Base-by-base conservation (phyloP, 2,888 invertebrate genomes). In the Diabrotica balteata region DNA sequence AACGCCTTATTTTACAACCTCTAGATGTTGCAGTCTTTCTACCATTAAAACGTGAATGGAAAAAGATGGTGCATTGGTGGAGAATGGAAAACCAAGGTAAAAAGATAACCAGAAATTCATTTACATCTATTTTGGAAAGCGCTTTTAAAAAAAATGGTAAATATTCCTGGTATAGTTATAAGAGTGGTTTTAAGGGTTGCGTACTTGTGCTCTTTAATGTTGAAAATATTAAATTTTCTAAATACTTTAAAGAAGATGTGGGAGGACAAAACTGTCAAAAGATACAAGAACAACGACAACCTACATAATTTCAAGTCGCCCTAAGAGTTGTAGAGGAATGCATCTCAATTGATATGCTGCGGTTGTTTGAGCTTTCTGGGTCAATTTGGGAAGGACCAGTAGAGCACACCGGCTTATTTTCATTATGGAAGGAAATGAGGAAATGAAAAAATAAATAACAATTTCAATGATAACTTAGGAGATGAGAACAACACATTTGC, bases 131-230 rank as follows among this genome's bases (percentile, higher is more conserved):
- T 66, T 66, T 55, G 66, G 9, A 59, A 58, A 62, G 17, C 17
- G 2, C 17, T 49, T 46, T 55, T 61, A 44, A 54, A 66, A n/a
- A 49, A 49, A 49, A 7, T 57, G 44, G 45, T 17, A 57, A 57
- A 57, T 46, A 50, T 50, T 50, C 47, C 66, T 17, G 54, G 43
- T 58, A 66, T 46, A 11, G 32, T 63, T 32, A 62, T 32, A 62
- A 65, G 51, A 69, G 54, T 55, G 65, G 70, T 2, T 70, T 67
- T 47, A 61, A 55, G 50, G 62, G 59, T n/a, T 65, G 67, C 17
- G 70, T 63, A 53, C 60, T 70, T 44, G 63, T 59, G 55, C 63
- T 62, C 42, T 68, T 70, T 17, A 65, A 70, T 59, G 47, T 51
- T 55, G 57, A 69, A n/a, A 60, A 63, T 60, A 60, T 67, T 9